Base-by-base conservation (phyloP, 1,140 invertebrate genomes). In the Nasonia giraulti region DNA sequence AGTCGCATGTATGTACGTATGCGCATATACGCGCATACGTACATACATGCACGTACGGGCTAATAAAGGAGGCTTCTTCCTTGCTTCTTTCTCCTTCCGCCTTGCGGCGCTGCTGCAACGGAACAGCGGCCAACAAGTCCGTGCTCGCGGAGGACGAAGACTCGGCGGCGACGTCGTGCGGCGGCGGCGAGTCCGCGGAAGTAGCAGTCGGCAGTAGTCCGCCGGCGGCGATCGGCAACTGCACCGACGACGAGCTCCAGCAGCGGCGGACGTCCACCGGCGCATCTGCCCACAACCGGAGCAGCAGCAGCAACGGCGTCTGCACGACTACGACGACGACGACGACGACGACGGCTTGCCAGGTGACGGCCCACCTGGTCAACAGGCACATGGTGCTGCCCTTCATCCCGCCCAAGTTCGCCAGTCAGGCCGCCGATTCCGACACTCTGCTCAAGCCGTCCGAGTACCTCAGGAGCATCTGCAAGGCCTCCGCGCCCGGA, bases 401-500 rank as follows among this genome's bases (percentile, higher is more conserved):
- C 85, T 98, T 98, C 94, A 96, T 98, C 90, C 97, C 97, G 73
- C 97, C 97, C 37, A 96, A 96, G 91, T 98, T 98, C 93, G 95
- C 95, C 47, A 94, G 95, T 89, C 80, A 83, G 27, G 94, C 94
- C 37, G 93, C 94, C 85, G 94, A 95, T 88, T 95, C 96, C 77
- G 96, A 97, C 90, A 95, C 96, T 68, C 94, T 98, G 71, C 97
- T 98, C 89, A 98, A 98, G 90, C 97, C 97, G 68, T 97, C 97
- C 55, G 97, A 98, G 91, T 98, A 98, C 92, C 93, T 98, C 84
- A 95, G 96, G 88, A 97, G 96, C 89, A 96, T 98, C 90, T 95
- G 95, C 90, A 95, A 95, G 74, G 20, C 44, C 0, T 7, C 44
- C 2, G 4, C 47, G 7, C 5, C 50, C 14, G n/a, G 4, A 1